phyloP scores from a whole-genome alignment of 2,888 invertebrate genomes.

The Epistrophella euchroma region DNA sequence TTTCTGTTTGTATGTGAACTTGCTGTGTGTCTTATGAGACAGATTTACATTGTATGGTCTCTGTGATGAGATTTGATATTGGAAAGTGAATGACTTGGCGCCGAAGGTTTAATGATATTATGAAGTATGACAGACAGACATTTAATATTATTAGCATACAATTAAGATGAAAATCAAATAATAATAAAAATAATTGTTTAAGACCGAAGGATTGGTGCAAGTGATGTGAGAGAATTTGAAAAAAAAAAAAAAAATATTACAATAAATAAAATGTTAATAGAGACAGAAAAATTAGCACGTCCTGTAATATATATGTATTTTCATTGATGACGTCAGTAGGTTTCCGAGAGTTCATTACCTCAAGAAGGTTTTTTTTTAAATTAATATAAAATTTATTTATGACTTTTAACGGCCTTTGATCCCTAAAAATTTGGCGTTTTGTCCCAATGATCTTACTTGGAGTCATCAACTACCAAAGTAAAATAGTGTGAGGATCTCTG shows the following conservation, averaged over 20 bases:
- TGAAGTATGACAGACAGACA: slow-evolving; percentile 47
- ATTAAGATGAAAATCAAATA: slow-evolving; percentile 45
- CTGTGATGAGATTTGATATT: slow-evolving; percentile 13
- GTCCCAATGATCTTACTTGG: no score
- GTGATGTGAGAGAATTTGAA: slow-evolving; percentile 31
- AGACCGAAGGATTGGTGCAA: slow-evolving; percentile 23
- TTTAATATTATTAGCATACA: slow-evolving; percentile 61
- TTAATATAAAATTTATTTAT: no score
- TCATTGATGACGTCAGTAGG: no score
- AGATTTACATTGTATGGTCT: slow-evolving; percentile 17
- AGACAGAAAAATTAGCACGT: slow-evolving; percentile 22
- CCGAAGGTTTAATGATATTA: slow-evolving; percentile 43
- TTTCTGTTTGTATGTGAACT: neutral
- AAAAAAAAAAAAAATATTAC: neutral
- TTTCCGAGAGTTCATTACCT: no score
- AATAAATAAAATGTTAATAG: neutral
- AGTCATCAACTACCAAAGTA: no score
- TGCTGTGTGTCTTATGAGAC: neutral
- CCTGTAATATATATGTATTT: no score
- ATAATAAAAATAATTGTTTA: slow-evolving; percentile 4
- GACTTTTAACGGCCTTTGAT: no score
- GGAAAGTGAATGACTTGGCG: slow-evolving; percentile 61
- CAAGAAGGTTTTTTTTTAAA: no score
- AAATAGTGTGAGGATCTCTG: no score
- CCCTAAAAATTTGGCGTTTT: no score